phyloP scores from a whole-genome alignment of 1,140 invertebrate species.

The Drosophila persimilis region DNA sequence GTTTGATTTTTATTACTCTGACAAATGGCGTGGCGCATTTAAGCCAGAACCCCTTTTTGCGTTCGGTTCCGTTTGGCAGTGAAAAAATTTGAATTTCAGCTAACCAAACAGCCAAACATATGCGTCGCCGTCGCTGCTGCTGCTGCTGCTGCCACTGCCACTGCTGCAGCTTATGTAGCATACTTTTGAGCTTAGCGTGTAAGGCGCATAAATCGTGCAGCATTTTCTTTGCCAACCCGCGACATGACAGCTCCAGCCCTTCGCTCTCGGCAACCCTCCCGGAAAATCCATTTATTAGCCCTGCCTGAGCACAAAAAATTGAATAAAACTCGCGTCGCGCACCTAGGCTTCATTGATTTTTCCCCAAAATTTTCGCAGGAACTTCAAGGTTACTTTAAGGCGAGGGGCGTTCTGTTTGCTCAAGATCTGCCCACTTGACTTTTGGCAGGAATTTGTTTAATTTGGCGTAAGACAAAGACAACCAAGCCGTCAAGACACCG shows the following conservation, averaged over 20 bases:
- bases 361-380: slow-evolving; percentile 12
- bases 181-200: slow-evolving; percentile 76
- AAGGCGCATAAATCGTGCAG: slow-evolving; percentile 75
- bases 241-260: slow-evolving; percentile 47
- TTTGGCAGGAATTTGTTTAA: slow-evolving; percentile 53
- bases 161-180: slow-evolving; percentile 72
- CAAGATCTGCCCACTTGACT: slow-evolving; percentile 39
- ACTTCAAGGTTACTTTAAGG: slow-evolving; percentile 64
- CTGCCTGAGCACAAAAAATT: slow-evolving; percentile 56
- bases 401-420: slow-evolving; percentile 1
- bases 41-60: slow-evolving; percentile 71
- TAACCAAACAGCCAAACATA: slow-evolving; percentile 66
- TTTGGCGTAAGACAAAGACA: slow-evolving; percentile 61
- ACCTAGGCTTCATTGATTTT: slow-evolving; percentile 74
- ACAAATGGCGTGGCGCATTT: slow-evolving; percentile 80
- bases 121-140: slow-evolving; percentile 40
- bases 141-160: too few relatives aligned
- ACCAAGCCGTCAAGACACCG: neutral
- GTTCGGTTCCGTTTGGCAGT: slow-evolving; percentile 41
- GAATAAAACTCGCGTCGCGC: slow-evolving; percentile 59
- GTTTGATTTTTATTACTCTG: slow-evolving; percentile 82
- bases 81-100: slow-evolving; percentile 80
- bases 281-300: slow-evolving; percentile 74
- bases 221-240: slow-evolving; percentile 35
- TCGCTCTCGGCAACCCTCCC: slow-evolving; percentile 18